Base-by-base conservation (phyloP, 1,140 invertebrate species). In the Drosophila repletoides region DNA sequence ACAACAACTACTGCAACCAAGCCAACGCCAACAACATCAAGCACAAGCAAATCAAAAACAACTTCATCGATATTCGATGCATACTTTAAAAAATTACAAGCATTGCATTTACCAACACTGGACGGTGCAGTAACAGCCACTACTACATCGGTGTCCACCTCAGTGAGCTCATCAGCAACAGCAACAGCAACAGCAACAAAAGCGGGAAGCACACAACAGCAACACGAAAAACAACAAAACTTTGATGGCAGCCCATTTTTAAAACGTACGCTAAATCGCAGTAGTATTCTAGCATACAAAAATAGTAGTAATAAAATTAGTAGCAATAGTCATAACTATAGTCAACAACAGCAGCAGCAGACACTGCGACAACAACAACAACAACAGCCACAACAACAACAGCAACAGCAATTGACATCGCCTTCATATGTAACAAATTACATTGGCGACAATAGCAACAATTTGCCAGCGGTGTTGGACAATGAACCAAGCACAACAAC, bases 361-460 rank as follows among this genome's bases (percentile, higher is more conserved):
- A n/a, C n/a, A n/a, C n/a, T n/a, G n/a, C n/a, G n/a, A 41, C 73
- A 51, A 26, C 60, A 69, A 48, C 70, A 77, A 26, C 49, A 70
- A 38, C 66, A 68, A 31, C 31, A 72, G 22, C 69, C 40, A 15
- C 26, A 55, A 46, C 65, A 56, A 66, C 72, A 80, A 45, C 61
- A 69, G 56, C 70, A 72, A 46, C 41, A 72, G 33, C 73, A 64
- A 52, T 14, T 45, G 53, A 72, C 55, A 66, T 72, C 65, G 46
- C 75, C 79, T 14, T 51, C 66, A 26, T 86, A 75, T 76, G 74
- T 68, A 38, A 83, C 88, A 64, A 90, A 90, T 73, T 88, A 76
- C 56, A 75, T 90, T 77, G 88, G 88, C 56, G 88, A 89, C 55
- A 88, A 88, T 53, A 89, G 71, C 59, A 88, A 90, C 59, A 80